phyloP scores from a whole-genome alignment of 2,888 invertebrate species.

The Harpagoxenus sublaevis region DNA sequence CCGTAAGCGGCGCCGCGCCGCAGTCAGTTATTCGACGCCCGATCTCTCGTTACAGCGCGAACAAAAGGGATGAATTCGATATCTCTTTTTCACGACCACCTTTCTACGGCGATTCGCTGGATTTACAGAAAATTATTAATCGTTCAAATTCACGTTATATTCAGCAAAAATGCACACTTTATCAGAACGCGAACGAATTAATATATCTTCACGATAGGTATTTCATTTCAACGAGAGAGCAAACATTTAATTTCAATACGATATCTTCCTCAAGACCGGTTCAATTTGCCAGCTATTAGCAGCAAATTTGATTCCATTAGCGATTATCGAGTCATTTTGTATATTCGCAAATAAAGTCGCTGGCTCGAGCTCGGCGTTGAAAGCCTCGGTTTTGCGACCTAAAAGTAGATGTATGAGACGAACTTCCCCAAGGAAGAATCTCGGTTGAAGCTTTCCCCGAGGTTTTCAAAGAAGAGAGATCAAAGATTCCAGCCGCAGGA shows the following conservation, averaged over 20 bases:
- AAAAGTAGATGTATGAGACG: conserved; percentile 22
- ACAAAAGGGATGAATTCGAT: conserved; percentile 21
- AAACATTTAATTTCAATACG: neutral
- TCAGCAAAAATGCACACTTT: neutral
- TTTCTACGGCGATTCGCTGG: neutral
- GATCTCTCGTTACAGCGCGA: conserved; percentile 6
- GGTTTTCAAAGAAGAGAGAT: neutral
- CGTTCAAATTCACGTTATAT: neutral
- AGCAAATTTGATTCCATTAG: conserved; percentile 11
- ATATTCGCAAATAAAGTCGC: neutral
- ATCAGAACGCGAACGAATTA: no score
- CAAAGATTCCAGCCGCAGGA: conserved; percentile 7
- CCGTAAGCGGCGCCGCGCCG: neutral
- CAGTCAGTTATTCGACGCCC: neutral
- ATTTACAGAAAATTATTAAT: neutral
- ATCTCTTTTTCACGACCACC: conserved; percentile 10
- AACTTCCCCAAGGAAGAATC: neutral
- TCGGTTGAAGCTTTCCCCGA: conserved; percentile 3
- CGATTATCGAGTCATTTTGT: conserved; percentile 13
- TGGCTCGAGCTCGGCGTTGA: neutral
- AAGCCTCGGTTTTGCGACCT: neutral
- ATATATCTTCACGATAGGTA: neutral
- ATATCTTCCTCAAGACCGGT: neutral
- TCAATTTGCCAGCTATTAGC: neutral
- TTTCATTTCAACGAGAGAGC: neutral